Conservation (phyloP, 1,140 invertebrate species). For the Panonychus citri region DNA sequence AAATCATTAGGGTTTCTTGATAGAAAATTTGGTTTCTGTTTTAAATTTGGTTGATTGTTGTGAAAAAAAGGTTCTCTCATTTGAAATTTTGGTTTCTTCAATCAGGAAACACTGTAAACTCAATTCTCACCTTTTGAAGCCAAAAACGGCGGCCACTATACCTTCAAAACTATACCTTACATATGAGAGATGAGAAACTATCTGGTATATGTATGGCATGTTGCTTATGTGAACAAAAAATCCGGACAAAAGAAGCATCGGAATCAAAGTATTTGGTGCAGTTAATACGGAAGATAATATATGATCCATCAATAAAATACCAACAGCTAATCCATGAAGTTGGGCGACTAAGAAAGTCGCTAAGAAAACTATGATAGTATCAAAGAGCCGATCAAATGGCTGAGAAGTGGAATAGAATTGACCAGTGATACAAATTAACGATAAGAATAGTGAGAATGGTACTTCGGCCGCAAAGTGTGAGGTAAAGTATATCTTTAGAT, state of each 20-base stretch:
- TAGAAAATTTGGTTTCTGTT: too few relatives aligned
- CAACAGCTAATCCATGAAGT: constrained; percentile 1
- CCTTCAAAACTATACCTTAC: not conserved
- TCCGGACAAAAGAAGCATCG: not conserved
- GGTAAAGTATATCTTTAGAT: not conserved
- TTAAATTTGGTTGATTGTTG: too few relatives aligned
- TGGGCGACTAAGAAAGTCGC: not conserved
- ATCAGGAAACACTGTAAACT: too few relatives aligned
- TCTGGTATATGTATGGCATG: not conserved
- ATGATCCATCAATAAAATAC: not conserved
- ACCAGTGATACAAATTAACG: not conserved
- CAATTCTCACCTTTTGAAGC: too few relatives aligned
- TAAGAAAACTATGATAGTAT: not conserved
- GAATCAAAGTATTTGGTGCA: not conserved
- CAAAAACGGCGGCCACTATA: not conserved
- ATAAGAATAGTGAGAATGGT: not conserved
- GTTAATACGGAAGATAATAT: not conserved
- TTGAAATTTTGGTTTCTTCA: too few relatives aligned
- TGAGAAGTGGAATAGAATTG: not conserved
- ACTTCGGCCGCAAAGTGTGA: not conserved
- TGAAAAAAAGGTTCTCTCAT: too few relatives aligned
- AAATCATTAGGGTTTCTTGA: too few relatives aligned
- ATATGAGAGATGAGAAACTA: constrained; percentile 31
- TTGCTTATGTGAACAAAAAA: not conserved
- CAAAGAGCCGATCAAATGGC: constrained; percentile 18